Evolutionary conservation across 1,140 invertebrate species (phyloP), one percentile per base, ranked within the genome.

Genomic region (Aphelenchoides avenae): DNA sequence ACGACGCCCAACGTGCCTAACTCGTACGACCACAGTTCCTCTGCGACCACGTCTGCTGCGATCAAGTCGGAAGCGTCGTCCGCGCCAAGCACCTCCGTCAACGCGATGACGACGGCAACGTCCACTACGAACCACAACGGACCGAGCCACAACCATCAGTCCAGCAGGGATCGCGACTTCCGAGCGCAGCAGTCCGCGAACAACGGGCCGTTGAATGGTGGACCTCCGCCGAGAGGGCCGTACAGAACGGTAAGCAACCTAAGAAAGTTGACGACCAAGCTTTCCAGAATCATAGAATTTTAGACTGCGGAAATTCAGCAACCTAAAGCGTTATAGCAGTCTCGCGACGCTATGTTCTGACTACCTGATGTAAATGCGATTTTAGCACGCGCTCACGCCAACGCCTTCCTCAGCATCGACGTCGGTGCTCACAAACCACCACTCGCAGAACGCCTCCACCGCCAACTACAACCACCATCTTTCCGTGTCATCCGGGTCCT

Each of bases 171-270:
- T 24, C 3, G 43, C 3, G 43, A 46, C 18, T 46, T 46, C n/a
- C 15, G 43, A 24, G 43, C 43, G 26, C 43, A 46, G n/a, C 43
- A 46, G n/a, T 46, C 43, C 3, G 34, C 3, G 15, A 46, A 46
- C 26, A 43, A 6, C 7, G 24, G 43, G 5, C 9, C 41, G 7
- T 6, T 7, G 30, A n/a, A 15, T 5, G 26, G 43, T 5, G 43
- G 43, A 5, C 18, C 34, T n/a, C 43, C 43, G 18, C 43, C 43
- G 3, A 46, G 43, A 24, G 43, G 3, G n/a, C 7, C n/a, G 3
- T 46, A 46, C 24, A 15, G 43, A 30, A 46, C 43, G 43, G 15
- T 31, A n/a, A n/a, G 34, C n/a, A 46, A 27, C 26, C 26, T 46
- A 4, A 26, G 39, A 3, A 41, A 26, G 39, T 41, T 41, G 20